Percentiles rank a stretch among this genome's conserved stretches.
Evolutionary conservation across 1,140 invertebrate species (phyloP).

Genomic region (Amphibalanus amphitrite): DNA sequence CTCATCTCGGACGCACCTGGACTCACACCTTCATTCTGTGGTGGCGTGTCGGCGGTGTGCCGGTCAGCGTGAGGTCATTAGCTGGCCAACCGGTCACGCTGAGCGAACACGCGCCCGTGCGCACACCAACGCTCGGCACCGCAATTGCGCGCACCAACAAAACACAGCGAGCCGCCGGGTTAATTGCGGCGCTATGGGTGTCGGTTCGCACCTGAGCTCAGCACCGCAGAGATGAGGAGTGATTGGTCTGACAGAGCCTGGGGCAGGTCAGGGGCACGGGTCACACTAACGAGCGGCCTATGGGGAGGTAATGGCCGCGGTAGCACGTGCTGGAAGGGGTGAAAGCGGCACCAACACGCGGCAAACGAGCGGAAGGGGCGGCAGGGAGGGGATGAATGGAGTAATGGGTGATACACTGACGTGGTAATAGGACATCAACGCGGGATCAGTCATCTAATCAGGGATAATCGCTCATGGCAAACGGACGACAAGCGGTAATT

Average conservation of each 20-base stretch:
- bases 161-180: background rate
- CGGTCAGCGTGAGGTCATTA: no score
- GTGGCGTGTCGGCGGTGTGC: background rate
- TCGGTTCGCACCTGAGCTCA: background rate
- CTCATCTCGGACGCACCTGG: background rate
- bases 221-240: no score
- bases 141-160: background rate
- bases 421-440: background rate
- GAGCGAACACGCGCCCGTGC: background rate
- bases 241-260: background rate
- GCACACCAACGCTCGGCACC: no score
- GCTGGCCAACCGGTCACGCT: background rate
- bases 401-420: background rate
- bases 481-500: background rate
- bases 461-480: background rate
- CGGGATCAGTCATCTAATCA: background rate
- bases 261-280: background rate
- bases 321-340: background rate
- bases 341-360: no score
- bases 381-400: background rate
- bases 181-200: background rate
- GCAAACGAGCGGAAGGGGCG: background rate
- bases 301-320: background rate
- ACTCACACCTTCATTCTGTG: background rate
- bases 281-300: background rate